Percentiles rank a stretch among this genome's conserved stretches.
These are phyloP conservation scores for Elymnias hypermnestra DNA, from an alignment of 1,140 invertebrate genomes.

Conservation along the genomic window DNA sequence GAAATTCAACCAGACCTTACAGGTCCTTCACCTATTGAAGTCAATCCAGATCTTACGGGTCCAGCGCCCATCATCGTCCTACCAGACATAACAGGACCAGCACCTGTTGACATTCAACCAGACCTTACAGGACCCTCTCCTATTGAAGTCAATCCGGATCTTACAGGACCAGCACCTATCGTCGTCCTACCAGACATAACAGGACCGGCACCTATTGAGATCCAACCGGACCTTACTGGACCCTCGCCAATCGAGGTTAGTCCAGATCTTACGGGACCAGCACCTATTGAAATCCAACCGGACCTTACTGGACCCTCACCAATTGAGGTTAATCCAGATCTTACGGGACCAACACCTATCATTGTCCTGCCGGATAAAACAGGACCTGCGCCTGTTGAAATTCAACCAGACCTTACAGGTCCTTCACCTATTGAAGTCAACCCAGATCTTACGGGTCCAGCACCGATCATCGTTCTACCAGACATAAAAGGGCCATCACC, in stretches of 20 bases:
- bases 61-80: too few species aligned
- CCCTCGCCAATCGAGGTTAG: background rate
- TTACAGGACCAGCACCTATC: too few species aligned
- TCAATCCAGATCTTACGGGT: too few species aligned
- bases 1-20: too few species aligned
- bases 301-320: background rate
- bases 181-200: too few species aligned
- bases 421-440: background rate
- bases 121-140: too few species aligned
- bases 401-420: background rate
- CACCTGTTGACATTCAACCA: too few species aligned
- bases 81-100: too few species aligned
- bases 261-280: background rate
- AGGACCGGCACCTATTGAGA: background rate
- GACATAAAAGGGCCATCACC: too few species aligned
- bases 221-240: background rate
- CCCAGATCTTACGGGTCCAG: background rate
- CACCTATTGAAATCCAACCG: background rate
- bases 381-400: background rate
- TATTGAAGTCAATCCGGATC: too few species aligned
- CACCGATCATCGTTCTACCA: too few species aligned
- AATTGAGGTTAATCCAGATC: background rate
- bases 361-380: background rate
- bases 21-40: too few species aligned
- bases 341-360: background rate